These are phyloP conservation scores for Polyommatus iphigenia DNA, from an alignment of 2,888 invertebrate genomes.

Conservation along the genomic window DNA sequence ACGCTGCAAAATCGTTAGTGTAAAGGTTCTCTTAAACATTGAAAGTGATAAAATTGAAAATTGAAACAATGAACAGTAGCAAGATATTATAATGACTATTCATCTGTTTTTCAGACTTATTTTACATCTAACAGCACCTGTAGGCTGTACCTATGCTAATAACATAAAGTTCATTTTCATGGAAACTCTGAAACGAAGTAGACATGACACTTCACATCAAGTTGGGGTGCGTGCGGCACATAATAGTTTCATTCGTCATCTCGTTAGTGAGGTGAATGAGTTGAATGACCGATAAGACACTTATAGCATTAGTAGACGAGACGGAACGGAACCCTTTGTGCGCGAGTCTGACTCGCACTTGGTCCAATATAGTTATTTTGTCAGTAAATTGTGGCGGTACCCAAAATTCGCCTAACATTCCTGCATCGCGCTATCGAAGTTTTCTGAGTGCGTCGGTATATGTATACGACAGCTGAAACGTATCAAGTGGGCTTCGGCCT, in stretches of 20 bases:
- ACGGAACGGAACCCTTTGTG: no score
- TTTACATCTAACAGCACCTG: neutral
- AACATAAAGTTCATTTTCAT: neutral
- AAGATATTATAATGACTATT: neutral
- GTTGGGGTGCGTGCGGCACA: neutral
- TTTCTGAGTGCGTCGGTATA: no score
- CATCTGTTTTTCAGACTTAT: neutral
- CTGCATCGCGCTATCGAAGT: no score
- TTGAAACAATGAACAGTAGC: neutral
- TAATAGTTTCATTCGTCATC: neutral
- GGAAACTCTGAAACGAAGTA: neutral
- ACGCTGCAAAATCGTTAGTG: neutral
- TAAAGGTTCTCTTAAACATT: neutral
- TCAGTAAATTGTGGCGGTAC: no score
- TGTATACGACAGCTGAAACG: no score
- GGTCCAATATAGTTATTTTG: no score
- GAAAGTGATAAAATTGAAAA: neutral
- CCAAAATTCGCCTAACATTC: no score
- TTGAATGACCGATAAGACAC: neutral
- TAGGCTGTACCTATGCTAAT: no score
- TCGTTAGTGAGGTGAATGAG: neutral
- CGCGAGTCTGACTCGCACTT: no score
- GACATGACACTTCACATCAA: neutral
- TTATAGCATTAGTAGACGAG: no score
- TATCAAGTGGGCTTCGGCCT: no score